Evolutionary conservation across 2,113 vertebrate species (phyloP).

Genomic region (Phrynocephalus versicolor): DNA sequence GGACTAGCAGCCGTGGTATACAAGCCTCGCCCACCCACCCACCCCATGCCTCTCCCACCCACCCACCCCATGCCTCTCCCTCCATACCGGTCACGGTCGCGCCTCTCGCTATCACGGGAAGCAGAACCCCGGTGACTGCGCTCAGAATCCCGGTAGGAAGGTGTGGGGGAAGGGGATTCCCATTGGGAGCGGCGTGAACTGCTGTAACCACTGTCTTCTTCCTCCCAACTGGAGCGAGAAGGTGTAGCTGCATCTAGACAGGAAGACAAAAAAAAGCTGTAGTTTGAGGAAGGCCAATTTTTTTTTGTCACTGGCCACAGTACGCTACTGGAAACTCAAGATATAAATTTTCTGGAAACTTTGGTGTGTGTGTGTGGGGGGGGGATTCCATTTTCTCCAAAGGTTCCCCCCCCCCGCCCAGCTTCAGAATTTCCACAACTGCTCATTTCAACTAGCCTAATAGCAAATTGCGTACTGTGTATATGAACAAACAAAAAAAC

Average conservation of each 20-base stretch:
- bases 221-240: slow-evolving; percentile 94
- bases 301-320: too few relatives aligned
- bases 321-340: too few relatives aligned
- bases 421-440: too few relatives aligned
- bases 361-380: too few relatives aligned
- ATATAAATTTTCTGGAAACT: too few relatives aligned
- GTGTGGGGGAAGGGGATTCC: slow-evolving; percentile 91
- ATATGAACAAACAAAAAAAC: too few relatives aligned
- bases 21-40: too few relatives aligned
- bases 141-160: slow-evolving; percentile 85
- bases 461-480: too few relatives aligned
- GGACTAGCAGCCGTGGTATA: too few relatives aligned
- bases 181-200: slow-evolving; percentile 88
- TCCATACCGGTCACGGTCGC: slow-evolving; percentile 67
- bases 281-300: not conserved
- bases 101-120: slow-evolving; percentile 83
- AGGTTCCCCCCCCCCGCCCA: too few relatives aligned
- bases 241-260: slow-evolving; percentile 88
- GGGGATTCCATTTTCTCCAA: too few relatives aligned
- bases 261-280: not conserved
- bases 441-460: too few relatives aligned
- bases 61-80: rapidly evolving
- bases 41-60: rapidly evolving
- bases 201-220: slow-evolving; percentile 86
- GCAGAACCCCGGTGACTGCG: slow-evolving; percentile 76